Evolutionary conservation across 2,113 vertebrate genomes (phyloP), one percentile per base, ranked within the genome.

Genomic region (Cairina moschata): DNA sequence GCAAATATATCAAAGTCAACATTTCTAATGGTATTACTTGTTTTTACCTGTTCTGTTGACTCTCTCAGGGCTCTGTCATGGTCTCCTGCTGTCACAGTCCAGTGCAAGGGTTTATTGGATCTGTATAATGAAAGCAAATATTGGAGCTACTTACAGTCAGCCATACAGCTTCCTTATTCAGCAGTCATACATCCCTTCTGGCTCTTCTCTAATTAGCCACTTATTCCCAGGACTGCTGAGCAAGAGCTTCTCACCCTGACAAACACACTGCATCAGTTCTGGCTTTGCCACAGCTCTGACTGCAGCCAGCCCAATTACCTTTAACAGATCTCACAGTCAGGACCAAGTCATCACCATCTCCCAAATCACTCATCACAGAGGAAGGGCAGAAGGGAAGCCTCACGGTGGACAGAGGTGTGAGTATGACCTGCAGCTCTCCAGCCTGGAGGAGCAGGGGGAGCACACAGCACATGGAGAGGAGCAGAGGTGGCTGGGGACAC

Each of bases 211-310:
- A 94, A 80, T 93, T 86, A 94, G 83, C 48, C 60, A 65, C 82
- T 86, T 93, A 54, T 75, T 93, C 85, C 76, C 88, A 88, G 56
- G 52, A 72, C 83, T 90, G 95, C 93, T 90, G 83, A 95, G 88
- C 88, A 86, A 86, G 79, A 83, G 22, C 48, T 96, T 81, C 55
- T 48, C 48, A 12, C 68, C 17, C 65, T 6, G 1, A 74, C 74
- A 77, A 55, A 82, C 59, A 17, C 28, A 56, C 66, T 86, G 36
- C 83, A 32, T 67, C 90, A 81, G 59, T 50, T 92, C 68, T 89
- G 66, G 52, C 59, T 67, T 76, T 85, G 80, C 65, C 50, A 72
- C 59, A 72, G 59, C 81, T 87, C 93, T 73, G 56, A 76, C 7
- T 59, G 56, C 56, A 84, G 60, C 67, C 13, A 88, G 74, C 54